These are phyloP conservation scores for Athalia rosae DNA, from an alignment of 2,888 invertebrate species.

Conservation along the genomic window DNA sequence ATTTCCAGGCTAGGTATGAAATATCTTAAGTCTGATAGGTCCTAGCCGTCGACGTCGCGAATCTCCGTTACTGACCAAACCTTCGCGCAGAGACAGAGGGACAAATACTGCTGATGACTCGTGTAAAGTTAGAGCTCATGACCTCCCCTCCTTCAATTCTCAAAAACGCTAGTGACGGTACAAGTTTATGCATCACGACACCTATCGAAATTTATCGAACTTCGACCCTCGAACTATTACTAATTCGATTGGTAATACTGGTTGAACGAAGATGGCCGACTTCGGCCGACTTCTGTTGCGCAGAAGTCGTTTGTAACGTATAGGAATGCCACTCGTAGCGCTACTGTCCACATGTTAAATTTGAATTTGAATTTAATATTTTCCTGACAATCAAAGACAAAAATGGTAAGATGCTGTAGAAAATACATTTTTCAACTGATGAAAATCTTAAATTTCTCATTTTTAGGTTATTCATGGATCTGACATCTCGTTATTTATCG, in stretches of 20 bases:
- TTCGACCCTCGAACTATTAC: conserved; percentile 8
- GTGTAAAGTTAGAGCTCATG: conserved; percentile 64
- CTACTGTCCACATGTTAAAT: too few species aligned
- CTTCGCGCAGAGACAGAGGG: conserved; percentile 60
- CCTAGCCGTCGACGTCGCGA: conserved; percentile 49
- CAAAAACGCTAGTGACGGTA: conserved; percentile 2
- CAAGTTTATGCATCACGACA: conserved; percentile 42
- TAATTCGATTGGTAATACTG: too few species aligned
- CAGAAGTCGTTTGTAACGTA: too few species aligned
- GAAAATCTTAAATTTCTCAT: too few species aligned
- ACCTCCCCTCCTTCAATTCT: conserved; percentile 46
- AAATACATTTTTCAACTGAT: too few species aligned
- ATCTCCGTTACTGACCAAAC: conserved; percentile 56
- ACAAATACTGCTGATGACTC: conserved; percentile 68
- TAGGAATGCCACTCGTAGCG: too few species aligned
- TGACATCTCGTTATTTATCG: too few species aligned
- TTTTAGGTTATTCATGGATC: too few species aligned
- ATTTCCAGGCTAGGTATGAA: conserved; percentile 43
- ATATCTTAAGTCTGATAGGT: conserved; percentile 9
- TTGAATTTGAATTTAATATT: too few species aligned
- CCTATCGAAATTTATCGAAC: conserved; percentile 53
- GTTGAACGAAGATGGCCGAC: neutral
- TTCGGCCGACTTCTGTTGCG: neutral
- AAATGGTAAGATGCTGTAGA: too few species aligned
- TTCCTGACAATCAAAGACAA: too few species aligned